A percentile compares a stretch with the other conserved stretches of the same genome.
Evolutionary conservation across 2,888 invertebrate genomes (phyloP).

Genomic region (Metalampra italica): DNA sequence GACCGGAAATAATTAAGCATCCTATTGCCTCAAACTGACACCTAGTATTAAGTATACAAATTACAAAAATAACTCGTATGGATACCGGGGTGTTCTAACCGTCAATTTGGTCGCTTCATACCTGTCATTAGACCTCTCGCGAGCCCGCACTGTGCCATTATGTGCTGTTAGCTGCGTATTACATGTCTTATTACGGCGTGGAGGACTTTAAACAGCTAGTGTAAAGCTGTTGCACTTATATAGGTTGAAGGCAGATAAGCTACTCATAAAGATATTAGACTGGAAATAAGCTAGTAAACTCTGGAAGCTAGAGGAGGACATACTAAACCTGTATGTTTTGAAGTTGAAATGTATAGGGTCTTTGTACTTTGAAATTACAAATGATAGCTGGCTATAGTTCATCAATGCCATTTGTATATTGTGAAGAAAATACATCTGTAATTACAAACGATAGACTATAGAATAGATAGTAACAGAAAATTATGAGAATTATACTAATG

Average conservation of each 20-base stretch:
- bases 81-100: neutral
- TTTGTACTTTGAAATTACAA: too few species aligned
- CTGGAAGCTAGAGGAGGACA: too few species aligned
- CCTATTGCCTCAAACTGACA: neutral
- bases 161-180: conserved; percentile 27
- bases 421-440: too few species aligned
- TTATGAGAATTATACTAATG: too few species aligned
- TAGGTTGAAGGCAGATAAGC: neutral
- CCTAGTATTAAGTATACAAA: neutral
- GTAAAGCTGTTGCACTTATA: conserved; percentile 1
- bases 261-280: too few species aligned
- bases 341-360: neutral
- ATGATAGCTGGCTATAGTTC: too few species aligned
- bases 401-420: too few species aligned
- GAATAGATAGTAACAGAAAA: too few species aligned
- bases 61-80: conserved; percentile 2
- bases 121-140: conserved; percentile 27
- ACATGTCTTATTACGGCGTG: conserved; percentile 15
- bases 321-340: too few species aligned
- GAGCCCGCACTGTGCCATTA: conserved; percentile 22
- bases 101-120: conserved; percentile 30
- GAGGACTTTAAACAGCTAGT: conserved; percentile 1
- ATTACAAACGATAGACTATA: too few species aligned
- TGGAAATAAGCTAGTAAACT: too few species aligned
- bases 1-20: neutral